Conservation (phyloP, 1,140 invertebrate species). For the Musca domestica region DNA sequence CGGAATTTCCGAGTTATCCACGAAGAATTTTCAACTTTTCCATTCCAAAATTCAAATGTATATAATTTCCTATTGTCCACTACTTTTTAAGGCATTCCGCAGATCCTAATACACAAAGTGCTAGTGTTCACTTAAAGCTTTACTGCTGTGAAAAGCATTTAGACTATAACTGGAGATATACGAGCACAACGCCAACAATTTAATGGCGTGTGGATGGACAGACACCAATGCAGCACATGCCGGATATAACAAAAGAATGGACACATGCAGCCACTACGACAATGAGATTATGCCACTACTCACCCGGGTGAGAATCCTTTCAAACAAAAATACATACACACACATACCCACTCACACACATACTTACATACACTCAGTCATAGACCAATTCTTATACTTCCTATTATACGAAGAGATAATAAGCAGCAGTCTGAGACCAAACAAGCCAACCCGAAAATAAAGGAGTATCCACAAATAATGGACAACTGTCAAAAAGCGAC, state of each 20-base stretch:
- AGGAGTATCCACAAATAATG: constrained; percentile 13
- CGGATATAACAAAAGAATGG: constrained; percentile 12
- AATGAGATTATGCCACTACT: neutral
- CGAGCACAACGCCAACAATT: constrained; percentile 16
- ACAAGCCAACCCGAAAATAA: neutral
- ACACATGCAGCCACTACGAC: constrained; percentile 4
- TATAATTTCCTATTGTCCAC: too few species aligned
- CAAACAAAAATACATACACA: neutral
- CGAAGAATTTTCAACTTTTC: too few species aligned
- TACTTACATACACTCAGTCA: neutral
- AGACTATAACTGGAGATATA: neutral
- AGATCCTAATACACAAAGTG: too few species aligned
- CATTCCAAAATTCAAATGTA: too few species aligned
- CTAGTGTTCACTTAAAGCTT: neutral
- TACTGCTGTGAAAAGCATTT: constrained; percentile 17
- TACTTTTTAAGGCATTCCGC: too few species aligned
- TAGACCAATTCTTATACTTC: neutral
- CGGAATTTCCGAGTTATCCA: too few species aligned
- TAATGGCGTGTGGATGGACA: constrained; percentile 14
- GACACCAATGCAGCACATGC: constrained; percentile 18
- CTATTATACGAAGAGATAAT: constrained; percentile 9
- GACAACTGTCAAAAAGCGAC: constrained; percentile 13
- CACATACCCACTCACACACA: neutral
- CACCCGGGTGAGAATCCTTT: neutral
- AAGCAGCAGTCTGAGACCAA: constrained; percentile 1